Base-by-base conservation (phyloP, 2,113 vertebrate species). In the Pan troglodytes region DNA sequence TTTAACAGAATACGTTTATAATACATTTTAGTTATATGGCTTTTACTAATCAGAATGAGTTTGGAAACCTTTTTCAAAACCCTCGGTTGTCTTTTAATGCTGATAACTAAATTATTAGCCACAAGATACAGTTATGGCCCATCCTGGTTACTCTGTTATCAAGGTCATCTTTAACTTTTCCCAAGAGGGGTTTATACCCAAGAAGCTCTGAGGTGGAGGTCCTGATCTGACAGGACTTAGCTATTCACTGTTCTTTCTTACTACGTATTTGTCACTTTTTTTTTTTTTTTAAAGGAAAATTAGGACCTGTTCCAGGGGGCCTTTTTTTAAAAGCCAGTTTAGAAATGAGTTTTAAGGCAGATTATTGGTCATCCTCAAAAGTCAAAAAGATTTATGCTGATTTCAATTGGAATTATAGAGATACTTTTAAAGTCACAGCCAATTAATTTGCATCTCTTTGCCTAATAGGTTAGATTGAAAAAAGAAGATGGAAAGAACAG, bases 291-390 rank as follows among this genome's bases (percentile, higher is more conserved):
- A 0, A 32, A 83, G 43, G n/a, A 59, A 72, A 68, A 59, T 75
- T 43, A 55, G 67, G 45, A 90, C 48, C 57, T 75, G 55, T 93
- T 93, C 0, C 25, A 61, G 78, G 13, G 12, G 35, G 1, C 18
- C 27, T 52, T 61, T 50, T 86, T 48, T 80, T 52, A 38, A 40
- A 38, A 81, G 20, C 38, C 32, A 23, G 61, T 16, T 94, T 79
- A 82, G 68, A 72, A 95, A 94, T 76, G 45, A 30, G 0, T 79
- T 89, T 67, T 84, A 88, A 85, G 32, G 11, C 82, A 87, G 68
- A 61, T 86, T 89, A 64, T 88, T 93, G 23, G 50, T 92, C 8
- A 85, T 17, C 43, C 50, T 96, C 30, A 92, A 68, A 92, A 80
- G 48, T 57, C 20, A 59, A 23, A 89, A 93, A 23, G 20, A 48